Conservation (phyloP, 1,140 invertebrate species). For the Lasaia peninsularis region DNA sequence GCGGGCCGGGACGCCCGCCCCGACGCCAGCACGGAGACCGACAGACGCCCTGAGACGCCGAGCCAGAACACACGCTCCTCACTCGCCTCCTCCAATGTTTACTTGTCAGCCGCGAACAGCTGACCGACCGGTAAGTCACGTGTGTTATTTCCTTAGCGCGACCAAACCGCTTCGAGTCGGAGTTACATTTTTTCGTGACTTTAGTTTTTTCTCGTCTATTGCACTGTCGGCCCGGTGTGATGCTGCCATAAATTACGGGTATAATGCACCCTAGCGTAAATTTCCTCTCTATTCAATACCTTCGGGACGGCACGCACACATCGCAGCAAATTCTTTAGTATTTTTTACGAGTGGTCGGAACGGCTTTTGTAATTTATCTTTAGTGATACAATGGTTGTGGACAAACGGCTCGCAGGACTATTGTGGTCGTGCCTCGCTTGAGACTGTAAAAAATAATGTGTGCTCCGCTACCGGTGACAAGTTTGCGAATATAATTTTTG, state of each 20-base stretch:
- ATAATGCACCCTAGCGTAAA: conserved; percentile 66
- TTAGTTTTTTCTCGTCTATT: conserved; percentile 1
- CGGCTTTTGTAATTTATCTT: conserved; percentile 68
- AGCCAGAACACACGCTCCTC: conserved; percentile 59
- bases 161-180: conserved; percentile 13
- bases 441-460: conserved; percentile 47
- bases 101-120: conserved; percentile 66
- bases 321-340: conserved; percentile 54
- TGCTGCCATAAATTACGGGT: conserved; percentile 60
- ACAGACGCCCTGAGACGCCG: conserved; percentile 71
- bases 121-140: conserved; percentile 74
- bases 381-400: conserved; percentile 56
- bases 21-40: conserved; percentile 54
- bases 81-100: conserved; percentile 63
- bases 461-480: conserved; percentile 48
- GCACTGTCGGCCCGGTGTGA: conserved; percentile 37
- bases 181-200: conserved; percentile 28
- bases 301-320: conserved; percentile 37
- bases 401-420: conserved; percentile 55
- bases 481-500: conserved; percentile 71
- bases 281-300: conserved; percentile 53
- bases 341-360: conserved; percentile 59
- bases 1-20: conserved; percentile 55
- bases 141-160: conserved; percentile 34
- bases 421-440: conserved; percentile 42